phyloP scores from a whole-genome alignment of 2,888 invertebrate genomes.

The Drosophila testacea region DNA sequence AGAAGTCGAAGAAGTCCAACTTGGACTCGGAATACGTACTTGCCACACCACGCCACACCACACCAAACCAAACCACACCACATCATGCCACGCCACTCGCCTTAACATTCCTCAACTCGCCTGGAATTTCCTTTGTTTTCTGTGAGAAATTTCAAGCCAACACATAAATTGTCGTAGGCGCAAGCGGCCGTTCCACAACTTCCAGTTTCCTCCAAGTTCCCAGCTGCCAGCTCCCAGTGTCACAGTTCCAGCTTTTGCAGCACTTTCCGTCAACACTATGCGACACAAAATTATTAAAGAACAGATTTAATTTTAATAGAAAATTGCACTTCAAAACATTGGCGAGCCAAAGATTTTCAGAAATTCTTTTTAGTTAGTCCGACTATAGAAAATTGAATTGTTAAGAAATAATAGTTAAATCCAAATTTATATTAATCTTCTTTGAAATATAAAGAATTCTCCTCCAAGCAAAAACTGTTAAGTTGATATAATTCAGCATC shows the following conservation, averaged over 20 bases:
- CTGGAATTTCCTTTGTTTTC: slow-evolving; percentile 84
- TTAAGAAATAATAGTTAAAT: no score
- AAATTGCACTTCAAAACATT: not conserved
- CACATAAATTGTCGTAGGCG: slow-evolving; percentile 81
- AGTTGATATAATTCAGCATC: not conserved
- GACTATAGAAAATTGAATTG: no score
- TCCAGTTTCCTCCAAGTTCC: slow-evolving; percentile 40
- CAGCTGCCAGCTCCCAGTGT: slow-evolving; percentile 27
- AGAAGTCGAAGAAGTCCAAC: slow-evolving; percentile 31
- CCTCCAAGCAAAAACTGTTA: no score
- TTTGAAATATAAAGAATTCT: no score
- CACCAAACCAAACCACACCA: slow-evolving; percentile 34
- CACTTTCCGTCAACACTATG: slow-evolving; percentile 42
- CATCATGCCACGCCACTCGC: slow-evolving; percentile 54
- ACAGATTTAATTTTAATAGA: not conserved
- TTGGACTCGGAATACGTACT: slow-evolving; percentile 11
- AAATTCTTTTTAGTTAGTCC: no score
- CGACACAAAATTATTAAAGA: slow-evolving; percentile 17
- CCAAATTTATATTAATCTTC: no score
- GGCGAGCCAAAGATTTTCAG: no score
- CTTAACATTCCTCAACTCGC: slow-evolving; percentile 72
- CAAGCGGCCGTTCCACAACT: slow-evolving; percentile 54
- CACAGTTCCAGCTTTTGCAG: slow-evolving; percentile 9
- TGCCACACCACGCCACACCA: slow-evolving; percentile 12
- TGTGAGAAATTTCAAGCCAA: slow-evolving; percentile 79